Base-by-base conservation (phyloP, 2,113 vertebrate genomes). In the Rhynchopsitta pachyrhyncha region DNA sequence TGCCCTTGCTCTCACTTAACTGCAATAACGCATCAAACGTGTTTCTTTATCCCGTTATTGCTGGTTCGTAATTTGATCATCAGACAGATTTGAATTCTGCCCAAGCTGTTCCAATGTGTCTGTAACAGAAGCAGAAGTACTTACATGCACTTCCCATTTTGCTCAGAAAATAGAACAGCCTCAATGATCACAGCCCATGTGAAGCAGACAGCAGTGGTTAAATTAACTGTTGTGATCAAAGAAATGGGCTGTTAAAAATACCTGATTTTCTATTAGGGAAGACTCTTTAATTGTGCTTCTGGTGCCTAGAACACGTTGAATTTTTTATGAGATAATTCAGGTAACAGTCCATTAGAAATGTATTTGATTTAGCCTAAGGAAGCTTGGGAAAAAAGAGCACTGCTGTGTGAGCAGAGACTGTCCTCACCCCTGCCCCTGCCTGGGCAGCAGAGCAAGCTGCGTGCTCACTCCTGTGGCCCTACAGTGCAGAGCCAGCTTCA, bases 81-180 rank as follows among this genome's bases (percentile, higher is more conserved):
- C 95, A 96, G 96, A 95, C 93, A 53, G 93, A 95, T 96, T 44
- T 97, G 94, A 95, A 93, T 97, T 97, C 68, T 98, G 95, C 93
- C 91, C 95, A 96, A 97, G 97, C 97, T 97, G 95, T 96, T 97
- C 88, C 97, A 97, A 98, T 11, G 97, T 97, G 97, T 97, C 96
- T 74, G 11, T 98, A 98, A 98, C 97, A 97, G 92, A 97, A 92
- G 92, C 92, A 90, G 57, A 88, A 41, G 74, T 87, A 94, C 96
- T 90, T 76, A 81, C 15, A 5, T 92, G 86, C 82, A 92, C 90
- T 97, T 97, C 88, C 83, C 90, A 88, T 90, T 94, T 97, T 92
- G 67, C 81, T 95, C 75, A 27, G 35, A 96, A 98, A 97, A 96
- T 55, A 92, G 93, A 95, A 60, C 79, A 90, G 78, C 78, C 92